Evolutionary conservation across 2,113 vertebrate species (phyloP), one percentile per base, ranked within the genome.

Genomic region (Terrapene triunguis): DNA sequence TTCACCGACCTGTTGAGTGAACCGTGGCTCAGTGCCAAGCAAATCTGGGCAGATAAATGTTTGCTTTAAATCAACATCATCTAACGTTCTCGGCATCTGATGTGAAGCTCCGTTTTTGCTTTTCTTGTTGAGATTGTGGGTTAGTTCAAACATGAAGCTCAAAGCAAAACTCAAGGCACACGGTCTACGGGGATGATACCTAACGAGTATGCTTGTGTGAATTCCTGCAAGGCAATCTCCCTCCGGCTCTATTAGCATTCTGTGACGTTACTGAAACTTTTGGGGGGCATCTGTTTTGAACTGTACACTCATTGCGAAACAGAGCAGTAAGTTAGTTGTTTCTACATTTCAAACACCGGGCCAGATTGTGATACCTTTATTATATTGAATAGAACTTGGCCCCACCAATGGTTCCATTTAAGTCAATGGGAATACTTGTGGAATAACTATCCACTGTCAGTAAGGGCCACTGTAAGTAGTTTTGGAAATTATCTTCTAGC

Each of bases 61-160:
- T 97, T 97, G 94, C 94, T 93, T 96, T 95, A 96, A 97, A 96
- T 87, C 94, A 94, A n/a, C 90, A 88, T 94, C 95, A 97, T 96
- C 96, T 96, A 93, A 97, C 4, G 5, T 47, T 96, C 92, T 87
- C 85, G 91, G 95, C 96, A 96, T 94, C 94, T 93, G 87, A 97
- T 85, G 93, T 35, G 94, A 94, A 88, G 92, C 94, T 97, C 91
- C 87, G 79, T 80, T 89, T 96, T 84, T 94, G 24, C 89, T 92
- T 92, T 92, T 83, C 93, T 95, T 83, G 78, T 87, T 84, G 85
- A 86, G 90, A 88, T 80, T 94, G 57, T 6, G 9, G 50, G 50
- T 5, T 2, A 1, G n/a, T 89, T 84, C 92, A 88, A 95, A 54
- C 5, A 85, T 10, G 35, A 85, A 94, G 85, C 81, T 87, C 81